Conservation (phyloP, 1,140 invertebrate species). For the Dendroctonus valens region DNA sequence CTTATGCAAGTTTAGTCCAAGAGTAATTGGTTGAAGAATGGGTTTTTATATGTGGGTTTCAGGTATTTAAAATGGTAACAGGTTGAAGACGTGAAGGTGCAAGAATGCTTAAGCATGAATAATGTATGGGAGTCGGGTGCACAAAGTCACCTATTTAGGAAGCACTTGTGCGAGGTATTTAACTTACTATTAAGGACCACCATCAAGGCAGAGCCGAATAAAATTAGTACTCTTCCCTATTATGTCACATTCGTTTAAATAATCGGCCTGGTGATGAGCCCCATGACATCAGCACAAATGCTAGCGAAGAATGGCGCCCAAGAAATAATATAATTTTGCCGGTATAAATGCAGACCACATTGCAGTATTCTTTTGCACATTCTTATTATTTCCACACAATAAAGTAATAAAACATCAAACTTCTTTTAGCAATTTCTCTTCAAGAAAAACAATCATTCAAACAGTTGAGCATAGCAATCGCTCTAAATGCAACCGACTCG, state of each 20-base stretch:
- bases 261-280: no score
- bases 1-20: conserved; percentile 24
- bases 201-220: neutral
- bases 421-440: neutral
- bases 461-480: conserved; percentile 20
- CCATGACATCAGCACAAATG: no score
- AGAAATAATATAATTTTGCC: no score
- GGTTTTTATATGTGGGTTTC: conserved; percentile 23
- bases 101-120: conserved; percentile 28
- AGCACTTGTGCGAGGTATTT: conserved; percentile 13
- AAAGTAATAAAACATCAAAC: neutral
- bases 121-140: conserved; percentile 16
- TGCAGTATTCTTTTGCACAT: no score
- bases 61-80: conserved; percentile 33
- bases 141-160: conserved; percentile 22
- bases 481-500: conserved; percentile 29
- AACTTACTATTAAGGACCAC: conserved; percentile 18
- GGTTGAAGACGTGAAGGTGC: conserved; percentile 30
- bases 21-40: conserved; percentile 30
- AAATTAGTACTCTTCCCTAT: no score
- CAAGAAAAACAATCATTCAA: conserved; percentile 28
- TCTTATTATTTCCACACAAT: no score
- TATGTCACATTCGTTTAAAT: no score
- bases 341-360: no score
- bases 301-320: no score